A percentile compares a stretch with the other conserved stretches of the same genome.
These are phyloP conservation scores for Oikopleura albicans DNA, from an alignment of 23 tunicate genomes.

Conservation along the genomic window DNA sequence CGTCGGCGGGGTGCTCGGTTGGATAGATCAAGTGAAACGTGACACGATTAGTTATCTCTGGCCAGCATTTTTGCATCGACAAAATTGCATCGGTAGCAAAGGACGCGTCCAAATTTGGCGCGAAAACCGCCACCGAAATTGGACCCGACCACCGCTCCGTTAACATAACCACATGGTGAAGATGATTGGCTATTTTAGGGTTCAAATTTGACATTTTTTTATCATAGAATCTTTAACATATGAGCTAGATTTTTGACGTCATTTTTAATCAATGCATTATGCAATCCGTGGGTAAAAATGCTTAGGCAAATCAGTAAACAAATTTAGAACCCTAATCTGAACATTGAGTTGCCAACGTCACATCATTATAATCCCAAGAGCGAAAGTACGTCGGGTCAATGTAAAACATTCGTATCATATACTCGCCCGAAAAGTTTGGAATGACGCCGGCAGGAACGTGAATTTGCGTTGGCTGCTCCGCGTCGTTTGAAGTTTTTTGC, in stretches of 20 bases:
- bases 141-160: constrained; percentile 81
- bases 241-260: too few relatives aligned
- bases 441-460: not conserved
- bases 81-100: constrained; percentile 59
- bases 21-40: constrained; percentile 86
- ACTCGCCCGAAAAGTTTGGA: not conserved
- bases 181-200: constrained; percentile 70
- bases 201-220: too few relatives aligned
- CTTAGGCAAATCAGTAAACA: too few relatives aligned
- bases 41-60: constrained; percentile 40
- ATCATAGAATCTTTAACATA: too few relatives aligned
- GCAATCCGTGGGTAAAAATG: too few relatives aligned
- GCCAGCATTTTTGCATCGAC: constrained; percentile 37
- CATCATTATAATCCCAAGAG: too few relatives aligned
- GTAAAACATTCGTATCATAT: not conserved
- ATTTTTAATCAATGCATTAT: too few relatives aligned
- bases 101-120: constrained; percentile 76
- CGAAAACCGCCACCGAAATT: constrained; percentile 58
- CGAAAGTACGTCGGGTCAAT: too few relatives aligned
- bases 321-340: too few relatives aligned
- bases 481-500: too few relatives aligned
- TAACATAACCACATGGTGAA: constrained; percentile 95
- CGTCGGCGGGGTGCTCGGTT: constrained; percentile 39
- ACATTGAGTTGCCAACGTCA: too few relatives aligned
- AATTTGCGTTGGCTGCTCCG: too few relatives aligned